Evolutionary conservation across 2,888 invertebrate genomes (phyloP).

Genomic region (Ormyrus thymus): DNA sequence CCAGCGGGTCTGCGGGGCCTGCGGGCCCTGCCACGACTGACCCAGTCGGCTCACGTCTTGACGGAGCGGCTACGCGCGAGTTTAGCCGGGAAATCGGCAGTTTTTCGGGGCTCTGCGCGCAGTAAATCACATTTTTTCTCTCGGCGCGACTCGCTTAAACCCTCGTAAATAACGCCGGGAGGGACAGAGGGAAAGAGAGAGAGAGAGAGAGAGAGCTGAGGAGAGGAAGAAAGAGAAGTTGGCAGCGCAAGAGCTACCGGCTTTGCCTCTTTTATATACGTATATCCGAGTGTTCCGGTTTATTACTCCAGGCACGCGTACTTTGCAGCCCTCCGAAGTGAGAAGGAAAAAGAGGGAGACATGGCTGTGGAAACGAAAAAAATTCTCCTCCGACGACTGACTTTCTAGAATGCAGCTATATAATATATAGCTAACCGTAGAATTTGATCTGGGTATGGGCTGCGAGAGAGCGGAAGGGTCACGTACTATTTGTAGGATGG

Average conservation of each 20-base stretch:
- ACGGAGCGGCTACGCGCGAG: conserved; percentile 50
- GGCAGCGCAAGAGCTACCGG: conserved; percentile 34
- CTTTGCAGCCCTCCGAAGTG: neutral
- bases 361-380: neutral
- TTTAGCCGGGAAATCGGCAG: conserved; percentile 13
- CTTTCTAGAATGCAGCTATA: conserved; percentile 4
- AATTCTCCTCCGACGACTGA: conserved; percentile 8
- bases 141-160: conserved; percentile 38
- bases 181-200: conserved; percentile 14
- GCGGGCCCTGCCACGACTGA: conserved; percentile 15
- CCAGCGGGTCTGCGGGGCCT: conserved; percentile 57
- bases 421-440: too few relatives aligned
- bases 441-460: too few relatives aligned
- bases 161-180: conserved; percentile 58
- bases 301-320: conserved; percentile 46
- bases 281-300: conserved; percentile 39
- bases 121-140: conserved; percentile 49
- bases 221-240: conserved; percentile 7
- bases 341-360: neutral
- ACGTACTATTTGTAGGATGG: too few relatives aligned
- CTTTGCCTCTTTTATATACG: conserved; percentile 11
- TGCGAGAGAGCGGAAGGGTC: too few relatives aligned
- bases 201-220: neutral
- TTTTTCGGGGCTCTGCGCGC: neutral
- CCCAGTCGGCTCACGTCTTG: conserved; percentile 47